These are phyloP conservation scores for Eurypyga helias DNA, from an alignment of 2,113 vertebrate genomes.

Conservation along the genomic window DNA sequence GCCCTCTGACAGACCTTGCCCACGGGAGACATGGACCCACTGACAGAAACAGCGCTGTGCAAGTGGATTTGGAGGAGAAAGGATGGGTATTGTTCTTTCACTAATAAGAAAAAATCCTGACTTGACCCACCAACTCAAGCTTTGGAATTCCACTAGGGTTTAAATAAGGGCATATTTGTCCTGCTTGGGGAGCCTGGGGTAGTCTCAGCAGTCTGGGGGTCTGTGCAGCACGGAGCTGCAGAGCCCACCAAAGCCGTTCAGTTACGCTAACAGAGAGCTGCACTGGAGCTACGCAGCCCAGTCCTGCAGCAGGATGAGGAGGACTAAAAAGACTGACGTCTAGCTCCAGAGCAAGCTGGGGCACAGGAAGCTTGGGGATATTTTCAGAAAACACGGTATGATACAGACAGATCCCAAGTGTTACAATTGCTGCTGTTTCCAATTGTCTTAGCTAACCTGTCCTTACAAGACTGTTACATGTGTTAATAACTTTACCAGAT, in stretches of 20 bases:
- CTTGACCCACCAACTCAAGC: neutral
- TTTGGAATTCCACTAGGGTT: neutral
- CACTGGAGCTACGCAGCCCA: no score
- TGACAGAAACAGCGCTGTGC: neutral
- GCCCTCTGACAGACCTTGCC: neutral
- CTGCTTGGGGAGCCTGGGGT: neutral
- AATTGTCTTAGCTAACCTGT: neutral
- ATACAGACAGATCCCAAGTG: neutral
- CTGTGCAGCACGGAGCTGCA: neutral
- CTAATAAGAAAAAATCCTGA: neutral
- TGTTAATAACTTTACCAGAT: neutral
- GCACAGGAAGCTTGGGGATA: neutral
- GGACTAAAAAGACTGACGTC: neutral
- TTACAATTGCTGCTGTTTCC: neutral
- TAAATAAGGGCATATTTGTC: neutral
- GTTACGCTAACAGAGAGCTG: accelerated
- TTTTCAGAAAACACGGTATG: neutral
- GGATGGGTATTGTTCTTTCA: neutral
- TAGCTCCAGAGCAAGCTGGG: neutral
- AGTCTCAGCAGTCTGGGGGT: neutral
- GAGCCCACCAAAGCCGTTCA: neutral
- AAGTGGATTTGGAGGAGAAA: neutral
- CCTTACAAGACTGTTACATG: neutral
- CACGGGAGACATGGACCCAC: neutral
- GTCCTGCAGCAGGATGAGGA: neutral